Evolutionary conservation across 2,113 vertebrate genomes (phyloP).

Genomic region (Lepisosteus osseus): DNA sequence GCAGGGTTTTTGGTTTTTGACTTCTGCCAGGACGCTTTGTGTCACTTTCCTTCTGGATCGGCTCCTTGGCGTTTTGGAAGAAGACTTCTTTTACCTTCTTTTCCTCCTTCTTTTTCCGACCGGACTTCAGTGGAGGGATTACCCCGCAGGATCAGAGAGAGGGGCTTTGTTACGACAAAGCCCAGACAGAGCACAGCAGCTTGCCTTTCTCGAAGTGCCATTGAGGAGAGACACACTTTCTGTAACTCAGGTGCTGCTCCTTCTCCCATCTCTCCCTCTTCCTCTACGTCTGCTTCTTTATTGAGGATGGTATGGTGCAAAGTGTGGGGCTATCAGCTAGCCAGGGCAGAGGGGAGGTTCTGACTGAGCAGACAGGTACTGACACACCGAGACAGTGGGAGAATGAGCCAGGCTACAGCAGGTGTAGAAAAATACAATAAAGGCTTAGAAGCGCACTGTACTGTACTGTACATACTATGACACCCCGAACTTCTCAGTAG

Average conservation of each 20-base stretch:
- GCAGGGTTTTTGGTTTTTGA: not conserved
- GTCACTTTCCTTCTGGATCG: not conserved
- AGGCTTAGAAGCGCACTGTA: no score
- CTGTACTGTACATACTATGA: conserved; percentile 5
- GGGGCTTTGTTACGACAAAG: conserved; percentile 37
- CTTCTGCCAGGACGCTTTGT: not conserved
- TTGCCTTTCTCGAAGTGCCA: conserved; percentile 27
- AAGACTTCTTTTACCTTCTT: not conserved
- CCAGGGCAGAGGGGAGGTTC: conserved; percentile 31
- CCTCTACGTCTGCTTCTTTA: conserved; percentile 35
- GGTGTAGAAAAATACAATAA: no score
- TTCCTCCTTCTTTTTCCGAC: not conserved
- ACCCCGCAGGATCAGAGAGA: not conserved
- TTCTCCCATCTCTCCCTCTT: conserved; percentile 38
- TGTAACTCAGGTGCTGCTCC: conserved; percentile 47
- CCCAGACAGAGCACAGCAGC: conserved; percentile 40
- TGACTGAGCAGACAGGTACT: not conserved
- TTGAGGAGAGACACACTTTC: conserved; percentile 14
- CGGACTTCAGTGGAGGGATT: not conserved
- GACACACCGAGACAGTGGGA: not conserved
- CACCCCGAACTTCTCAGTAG: no score
- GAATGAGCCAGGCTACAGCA: no score
- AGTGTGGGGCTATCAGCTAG: conserved; percentile 34
- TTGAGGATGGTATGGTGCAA: no score
- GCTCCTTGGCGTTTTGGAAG: not conserved